Conservation (phyloP, 2,797 vertebrate species). For the Sebastes variabilis region DNA sequence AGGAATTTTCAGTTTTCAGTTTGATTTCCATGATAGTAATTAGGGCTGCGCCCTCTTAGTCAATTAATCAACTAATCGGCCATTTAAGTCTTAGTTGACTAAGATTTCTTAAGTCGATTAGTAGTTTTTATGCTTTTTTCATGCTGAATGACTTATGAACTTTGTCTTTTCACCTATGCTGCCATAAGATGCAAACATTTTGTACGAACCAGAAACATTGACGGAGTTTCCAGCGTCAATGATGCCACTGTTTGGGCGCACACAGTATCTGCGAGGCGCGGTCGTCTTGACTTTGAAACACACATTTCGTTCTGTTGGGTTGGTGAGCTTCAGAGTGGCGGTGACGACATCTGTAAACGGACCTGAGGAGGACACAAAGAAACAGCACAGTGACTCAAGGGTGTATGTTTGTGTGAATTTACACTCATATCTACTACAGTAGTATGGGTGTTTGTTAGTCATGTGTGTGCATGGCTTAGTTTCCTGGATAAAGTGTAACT, state of each 20-base stretch:
- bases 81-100: too few relatives aligned
- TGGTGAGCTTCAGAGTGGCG: constrained; percentile 92
- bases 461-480: not conserved
- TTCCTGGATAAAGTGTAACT: not conserved
- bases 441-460: not conserved
- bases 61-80: too few relatives aligned
- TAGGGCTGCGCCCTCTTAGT: too few relatives aligned
- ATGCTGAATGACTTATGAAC: not conserved
- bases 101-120: too few relatives aligned
- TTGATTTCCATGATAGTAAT: not conserved
- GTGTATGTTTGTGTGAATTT: not conserved
- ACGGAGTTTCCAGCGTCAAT: constrained; percentile 91
- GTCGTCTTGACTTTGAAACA: constrained; percentile 99
- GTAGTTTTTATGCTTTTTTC: too few relatives aligned
- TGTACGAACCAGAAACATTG: constrained; percentile 90
- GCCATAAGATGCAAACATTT: not conserved
- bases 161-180: not conserved
- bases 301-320: constrained; percentile 94
- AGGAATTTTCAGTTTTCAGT: not conserved
- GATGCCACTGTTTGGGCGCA: constrained; percentile 95
- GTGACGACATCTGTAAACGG: constrained; percentile 97
- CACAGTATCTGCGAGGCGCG: constrained; percentile 94
- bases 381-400: not conserved
- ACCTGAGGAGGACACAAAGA: constrained; percentile 78
- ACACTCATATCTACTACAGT: not conserved